Conservation (phyloP, 2,797 vertebrate species). For the Chloroceryle inda region DNA sequence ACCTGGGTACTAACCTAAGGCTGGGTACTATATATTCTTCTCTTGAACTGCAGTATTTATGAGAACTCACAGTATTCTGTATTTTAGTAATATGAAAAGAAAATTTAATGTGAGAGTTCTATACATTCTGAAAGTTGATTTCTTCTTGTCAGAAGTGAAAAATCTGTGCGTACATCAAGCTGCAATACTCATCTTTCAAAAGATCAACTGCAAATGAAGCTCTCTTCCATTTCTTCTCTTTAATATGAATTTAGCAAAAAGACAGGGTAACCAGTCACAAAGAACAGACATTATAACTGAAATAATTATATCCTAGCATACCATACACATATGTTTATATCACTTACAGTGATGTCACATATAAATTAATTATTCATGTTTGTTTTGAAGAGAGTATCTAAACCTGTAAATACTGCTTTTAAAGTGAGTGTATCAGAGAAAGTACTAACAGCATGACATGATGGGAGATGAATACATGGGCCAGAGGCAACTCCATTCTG, state of each 20-base stretch:
- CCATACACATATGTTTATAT: background rate
- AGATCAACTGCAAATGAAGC: background rate
- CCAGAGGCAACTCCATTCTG: background rate
- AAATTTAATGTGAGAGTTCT: background rate
- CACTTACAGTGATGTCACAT: background rate
- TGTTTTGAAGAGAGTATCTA: background rate
- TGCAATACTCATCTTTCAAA: background rate
- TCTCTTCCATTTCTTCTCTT: background rate
- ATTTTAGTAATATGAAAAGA: background rate
- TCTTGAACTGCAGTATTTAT: background rate
- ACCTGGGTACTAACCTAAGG: background rate
- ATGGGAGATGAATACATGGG: background rate
- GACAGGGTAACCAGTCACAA: background rate
- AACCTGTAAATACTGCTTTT: background rate
- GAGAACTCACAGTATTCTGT: background rate
- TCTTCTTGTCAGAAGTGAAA: conserved; percentile 16
- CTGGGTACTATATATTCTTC: background rate
- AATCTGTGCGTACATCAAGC: background rate
- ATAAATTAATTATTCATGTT: conserved; percentile 5
- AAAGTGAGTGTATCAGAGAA: background rate
- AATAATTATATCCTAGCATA: background rate
- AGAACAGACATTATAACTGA: background rate
- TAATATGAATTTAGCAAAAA: background rate
- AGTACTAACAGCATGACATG: background rate
- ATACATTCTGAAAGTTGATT: background rate